A percentile compares a stretch with the other conserved stretches of the same genome.
These are phyloP conservation scores for Sebastes fasciatus DNA, from an alignment of 2,113 vertebrate genomes.

Conservation along the genomic window DNA sequence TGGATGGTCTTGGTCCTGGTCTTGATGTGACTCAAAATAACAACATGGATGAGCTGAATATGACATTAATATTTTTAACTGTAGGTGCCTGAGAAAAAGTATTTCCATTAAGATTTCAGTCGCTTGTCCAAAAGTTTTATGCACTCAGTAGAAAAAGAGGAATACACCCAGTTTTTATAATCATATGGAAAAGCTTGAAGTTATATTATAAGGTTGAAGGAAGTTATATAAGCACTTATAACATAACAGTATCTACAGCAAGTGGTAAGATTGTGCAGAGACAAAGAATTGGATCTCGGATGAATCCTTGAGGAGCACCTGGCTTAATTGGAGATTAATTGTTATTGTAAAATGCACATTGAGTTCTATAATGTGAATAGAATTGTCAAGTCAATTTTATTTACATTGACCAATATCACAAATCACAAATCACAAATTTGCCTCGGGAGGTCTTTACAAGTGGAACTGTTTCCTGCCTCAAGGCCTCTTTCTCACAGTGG, in stretches of 20 bases:
- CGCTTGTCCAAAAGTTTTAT: too few species aligned
- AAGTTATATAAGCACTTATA: background rate
- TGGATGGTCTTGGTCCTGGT: too few species aligned
- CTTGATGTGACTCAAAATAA: too few species aligned
- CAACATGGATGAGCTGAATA: too few species aligned
- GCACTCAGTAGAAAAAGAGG: too few species aligned
- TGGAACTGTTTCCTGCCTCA: slow-evolving; percentile 7
- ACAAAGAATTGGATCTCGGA: background rate
- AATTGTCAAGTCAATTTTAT: background rate
- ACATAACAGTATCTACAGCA: background rate
- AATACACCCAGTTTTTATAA: background rate
- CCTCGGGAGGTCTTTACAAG: background rate
- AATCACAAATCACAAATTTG: background rate
- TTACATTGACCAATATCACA: background rate
- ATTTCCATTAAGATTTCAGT: too few species aligned
- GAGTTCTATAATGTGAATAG: slow-evolving; percentile 21
- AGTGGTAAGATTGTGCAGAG: background rate
- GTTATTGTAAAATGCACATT: slow-evolving; percentile 14
- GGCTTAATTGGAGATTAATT: background rate
- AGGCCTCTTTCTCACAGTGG: slow-evolving; percentile 25
- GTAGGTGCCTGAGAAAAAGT: too few species aligned
- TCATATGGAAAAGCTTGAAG: background rate
- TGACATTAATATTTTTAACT: too few species aligned
- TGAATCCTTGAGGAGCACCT: background rate
- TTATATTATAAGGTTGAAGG: background rate